A percentile compares a stretch with the other conserved stretches of the same genome.
Conservation (phyloP, 2,113 vertebrate species). For the Psammodynastes pulverulentus region DNA sequence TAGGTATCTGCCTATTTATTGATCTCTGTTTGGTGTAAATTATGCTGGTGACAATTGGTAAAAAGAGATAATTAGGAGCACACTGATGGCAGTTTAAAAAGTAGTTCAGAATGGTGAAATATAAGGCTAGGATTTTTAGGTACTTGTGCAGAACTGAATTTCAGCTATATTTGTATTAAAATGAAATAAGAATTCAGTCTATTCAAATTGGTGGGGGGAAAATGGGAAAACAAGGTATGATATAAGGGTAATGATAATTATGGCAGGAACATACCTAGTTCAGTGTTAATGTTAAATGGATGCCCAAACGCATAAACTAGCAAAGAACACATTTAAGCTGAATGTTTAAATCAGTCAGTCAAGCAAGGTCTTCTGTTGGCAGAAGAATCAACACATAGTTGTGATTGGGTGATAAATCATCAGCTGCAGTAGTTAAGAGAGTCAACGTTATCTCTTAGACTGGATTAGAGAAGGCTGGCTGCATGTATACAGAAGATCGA, state of each 20-base stretch:
- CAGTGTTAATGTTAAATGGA: not conserved
- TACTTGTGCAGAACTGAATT: no score
- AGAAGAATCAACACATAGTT: not conserved
- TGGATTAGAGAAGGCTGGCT: not conserved
- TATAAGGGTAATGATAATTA: not conserved
- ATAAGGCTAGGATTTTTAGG: not conserved
- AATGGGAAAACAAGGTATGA: not conserved
- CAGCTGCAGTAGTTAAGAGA: not conserved
- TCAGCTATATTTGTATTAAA: not conserved
- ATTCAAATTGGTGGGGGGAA: not conserved
- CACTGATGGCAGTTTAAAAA: no score
- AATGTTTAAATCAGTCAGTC: not conserved
- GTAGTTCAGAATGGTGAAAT: not conserved
- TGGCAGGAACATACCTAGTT: not conserved
- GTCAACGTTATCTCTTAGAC: not conserved
- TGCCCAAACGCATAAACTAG: no score
- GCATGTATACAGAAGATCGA: not conserved
- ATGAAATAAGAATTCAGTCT: not conserved
- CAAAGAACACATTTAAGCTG: not conserved
- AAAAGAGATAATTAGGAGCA: not conserved
- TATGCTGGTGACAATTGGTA: not conserved
- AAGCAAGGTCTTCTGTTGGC: not conserved
- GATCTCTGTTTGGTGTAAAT: not conserved
- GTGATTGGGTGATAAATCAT: not conserved
- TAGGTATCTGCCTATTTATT: not conserved